Conservation (phyloP, 2,797 vertebrate species). For the Lacerta viridis region DNA sequence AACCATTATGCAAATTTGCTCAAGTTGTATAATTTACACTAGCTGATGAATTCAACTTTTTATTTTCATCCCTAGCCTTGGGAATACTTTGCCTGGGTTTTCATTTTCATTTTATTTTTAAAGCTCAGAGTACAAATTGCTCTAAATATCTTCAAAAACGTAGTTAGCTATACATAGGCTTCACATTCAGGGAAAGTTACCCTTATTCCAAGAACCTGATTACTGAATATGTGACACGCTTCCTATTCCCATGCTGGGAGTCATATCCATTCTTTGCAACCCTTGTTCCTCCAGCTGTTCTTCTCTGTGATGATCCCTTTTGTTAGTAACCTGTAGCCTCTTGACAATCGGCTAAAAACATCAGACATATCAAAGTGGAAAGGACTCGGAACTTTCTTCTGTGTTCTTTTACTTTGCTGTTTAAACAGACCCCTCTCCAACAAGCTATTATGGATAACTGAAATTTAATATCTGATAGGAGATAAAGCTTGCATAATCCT, state of each 20-base stretch:
- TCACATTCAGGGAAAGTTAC: not conserved
- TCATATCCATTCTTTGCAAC: constrained; percentile 3
- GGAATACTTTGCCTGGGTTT: not conserved
- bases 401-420: not conserved
- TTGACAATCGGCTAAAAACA: constrained; percentile 36
- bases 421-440: constrained; percentile 35
- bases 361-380: constrained; percentile 43
- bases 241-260: rapidly evolving
- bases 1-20: not conserved
- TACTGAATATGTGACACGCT: constrained; percentile 6
- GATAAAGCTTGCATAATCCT: constrained; percentile 88
- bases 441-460: constrained; percentile 32
- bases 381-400: not conserved
- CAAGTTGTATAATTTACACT: not conserved
- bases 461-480: constrained; percentile 88
- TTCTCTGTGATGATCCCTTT: constrained; percentile 30
- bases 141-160: not conserved
- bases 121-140: not conserved
- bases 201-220: constrained; percentile 26
- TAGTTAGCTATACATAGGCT: not conserved
- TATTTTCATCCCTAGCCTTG: not conserved
- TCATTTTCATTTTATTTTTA: not conserved
- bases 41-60: not conserved
- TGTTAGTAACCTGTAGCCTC: not conserved
- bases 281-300: constrained; percentile 16